Base-by-base conservation (phyloP, 2,797 vertebrate species). In the Gambelia wislizenii region DNA sequence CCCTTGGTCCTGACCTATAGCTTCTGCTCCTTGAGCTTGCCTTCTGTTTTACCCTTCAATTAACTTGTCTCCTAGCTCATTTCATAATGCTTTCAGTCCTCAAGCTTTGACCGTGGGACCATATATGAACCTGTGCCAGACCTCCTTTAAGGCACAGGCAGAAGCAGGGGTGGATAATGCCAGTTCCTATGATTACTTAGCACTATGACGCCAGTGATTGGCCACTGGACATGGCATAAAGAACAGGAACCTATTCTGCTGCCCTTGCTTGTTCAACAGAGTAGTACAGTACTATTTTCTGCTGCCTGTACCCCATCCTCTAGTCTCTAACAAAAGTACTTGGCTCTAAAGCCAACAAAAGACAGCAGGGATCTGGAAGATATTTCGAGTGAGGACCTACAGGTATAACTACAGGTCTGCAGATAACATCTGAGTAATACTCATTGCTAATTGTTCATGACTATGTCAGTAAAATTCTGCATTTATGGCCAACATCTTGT, bases 401-500 rank as follows among this genome's bases (percentile, higher is more conserved):
- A 7, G 27, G 27, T 69, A 16, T 9, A 69, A 4, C 33, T 69
- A 12, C 8, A 33, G 33, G 33, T 30, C 59, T 61, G 25, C 67
- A 69, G n/a, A 42, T 13, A 72, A 49, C 3, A 0, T 1, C 75
- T 76, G 74, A 90, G 16, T 69, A 52, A 90, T 64, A 10, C 52
- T 84, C 76, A 74, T 77, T 88, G 42, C 36, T 89, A 79, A 36
- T 84, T 36, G 33, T 0, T 2, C 18, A 76, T 87, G 89, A 69
- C 44, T 47, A 33, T 80, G 20, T 75, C 76, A 84, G 13, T 27
- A 69, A 59, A 69, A n/a, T 44, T 90, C 72, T 88, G 13, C 89
- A 87, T 94, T 94, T 93, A 89, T 52, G 77, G 56, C 18, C 20
- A 20, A 18, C 20, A 59, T 5, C 56, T 59, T 59, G 49, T 10